phyloP scores from a whole-genome alignment of 2,113 vertebrate species.

The Oreochromis spilurus region DNA sequence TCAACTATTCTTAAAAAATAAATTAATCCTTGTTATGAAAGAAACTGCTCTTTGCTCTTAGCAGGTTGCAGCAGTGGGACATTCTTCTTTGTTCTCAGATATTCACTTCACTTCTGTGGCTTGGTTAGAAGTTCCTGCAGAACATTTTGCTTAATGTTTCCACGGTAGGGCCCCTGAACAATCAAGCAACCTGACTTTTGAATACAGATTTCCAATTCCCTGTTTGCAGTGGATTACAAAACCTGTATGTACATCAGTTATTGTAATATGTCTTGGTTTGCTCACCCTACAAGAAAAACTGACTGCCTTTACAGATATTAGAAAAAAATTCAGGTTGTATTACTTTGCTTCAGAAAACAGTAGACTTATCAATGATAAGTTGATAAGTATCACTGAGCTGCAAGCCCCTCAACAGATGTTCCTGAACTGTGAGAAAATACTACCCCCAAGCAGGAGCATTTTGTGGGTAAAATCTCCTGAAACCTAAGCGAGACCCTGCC shows the following conservation, averaged over 20 bases:
- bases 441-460: background rate
- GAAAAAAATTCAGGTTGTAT: background rate
- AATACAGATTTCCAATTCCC: background rate
- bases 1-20: background rate
- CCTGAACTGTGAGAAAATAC: background rate
- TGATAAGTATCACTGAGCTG: background rate
- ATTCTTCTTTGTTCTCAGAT: background rate
- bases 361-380: background rate
- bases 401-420: background rate
- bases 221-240: background rate
- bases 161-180: background rate
- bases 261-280: background rate
- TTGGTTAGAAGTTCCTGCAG: background rate
- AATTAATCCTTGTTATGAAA: background rate
- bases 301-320: background rate
- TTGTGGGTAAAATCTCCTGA: background rate
- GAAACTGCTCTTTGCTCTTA: background rate
- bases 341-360: background rate
- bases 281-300: background rate
- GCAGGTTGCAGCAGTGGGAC: background rate
- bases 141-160: background rate
- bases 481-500: background rate
- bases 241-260: background rate
- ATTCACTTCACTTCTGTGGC: background rate
- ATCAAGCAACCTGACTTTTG: background rate